Evolutionary conservation across 2,113 vertebrate species (phyloP).

Genomic region (Hyperoodon ampullatus): DNA sequence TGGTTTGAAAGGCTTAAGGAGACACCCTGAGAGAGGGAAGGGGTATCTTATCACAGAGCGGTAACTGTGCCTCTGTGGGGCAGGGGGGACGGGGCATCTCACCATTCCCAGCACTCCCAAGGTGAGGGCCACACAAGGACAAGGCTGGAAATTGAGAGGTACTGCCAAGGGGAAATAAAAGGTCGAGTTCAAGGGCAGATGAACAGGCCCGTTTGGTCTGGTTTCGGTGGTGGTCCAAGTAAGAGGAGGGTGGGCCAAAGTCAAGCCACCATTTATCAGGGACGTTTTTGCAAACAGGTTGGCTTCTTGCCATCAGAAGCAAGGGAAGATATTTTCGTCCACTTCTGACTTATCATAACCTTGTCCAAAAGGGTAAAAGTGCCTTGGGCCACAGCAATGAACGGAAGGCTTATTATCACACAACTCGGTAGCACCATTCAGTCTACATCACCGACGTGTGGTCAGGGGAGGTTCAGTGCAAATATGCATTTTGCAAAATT

Average conservation of each 20-base stretch:
- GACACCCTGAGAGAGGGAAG: no score
- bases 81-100: background rate
- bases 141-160: background rate
- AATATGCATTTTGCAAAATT: background rate
- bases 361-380: background rate
- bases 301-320: background rate
- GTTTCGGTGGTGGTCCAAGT: background rate
- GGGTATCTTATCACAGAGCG: background rate
- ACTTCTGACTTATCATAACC: background rate
- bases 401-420: background rate
- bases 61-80: background rate
- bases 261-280: background rate
- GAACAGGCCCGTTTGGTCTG: background rate
- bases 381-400: background rate
- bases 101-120: background rate
- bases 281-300: background rate
- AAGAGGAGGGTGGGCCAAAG: background rate
- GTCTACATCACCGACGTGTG: rapidly evolving
- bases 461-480: background rate
- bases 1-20: background rate
- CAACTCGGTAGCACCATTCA: background rate
- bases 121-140: background rate
- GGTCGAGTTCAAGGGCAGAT: background rate
- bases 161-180: background rate
- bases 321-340: background rate